A percentile compares a stretch with the other conserved stretches of the same genome.
These are phyloP conservation scores for Diarsia rubi DNA, from an alignment of 2,888 invertebrate genomes.

Conservation along the genomic window DNA sequence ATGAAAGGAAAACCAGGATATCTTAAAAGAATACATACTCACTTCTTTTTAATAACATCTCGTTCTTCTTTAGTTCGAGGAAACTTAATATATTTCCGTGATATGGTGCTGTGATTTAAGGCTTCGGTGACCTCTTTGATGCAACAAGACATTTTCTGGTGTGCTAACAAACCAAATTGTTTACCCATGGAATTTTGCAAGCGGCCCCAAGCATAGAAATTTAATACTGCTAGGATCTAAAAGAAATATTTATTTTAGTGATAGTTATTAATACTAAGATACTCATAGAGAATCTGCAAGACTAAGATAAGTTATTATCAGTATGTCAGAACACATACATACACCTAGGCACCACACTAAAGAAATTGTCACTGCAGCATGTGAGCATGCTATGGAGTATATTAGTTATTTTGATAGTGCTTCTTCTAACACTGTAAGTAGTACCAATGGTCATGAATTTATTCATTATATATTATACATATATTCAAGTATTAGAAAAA, in stretches of 20 bases:
- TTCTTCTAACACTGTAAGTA: neutral
- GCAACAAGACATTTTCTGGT: neutral
- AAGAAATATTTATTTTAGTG: neutral
- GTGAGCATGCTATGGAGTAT: neutral
- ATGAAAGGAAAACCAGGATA: no score
- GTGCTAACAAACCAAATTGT: neutral
- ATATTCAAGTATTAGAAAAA: slow-evolving; percentile 6
- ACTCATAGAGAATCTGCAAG: neutral
- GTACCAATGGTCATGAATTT: neutral
- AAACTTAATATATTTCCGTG: neutral
- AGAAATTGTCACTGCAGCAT: neutral
- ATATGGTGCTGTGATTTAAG: slow-evolving; percentile 4
- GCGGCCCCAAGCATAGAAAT: slow-evolving; percentile 33
- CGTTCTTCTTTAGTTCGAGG: neutral
- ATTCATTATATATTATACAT: no score
- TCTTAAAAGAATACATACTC: neutral
- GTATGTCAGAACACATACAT: neutral
- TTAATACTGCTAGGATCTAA: slow-evolving; percentile 20
- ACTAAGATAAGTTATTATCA: neutral
- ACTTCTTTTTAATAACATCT: slow-evolving; percentile 10
- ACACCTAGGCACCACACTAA: neutral
- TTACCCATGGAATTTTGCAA: neutral
- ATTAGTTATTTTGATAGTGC: neutral
- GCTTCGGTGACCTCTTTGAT: slow-evolving; percentile 16
- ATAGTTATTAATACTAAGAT: neutral